Base-by-base conservation (phyloP, 2,888 invertebrate species). In the Chymomyza caudatula region DNA sequence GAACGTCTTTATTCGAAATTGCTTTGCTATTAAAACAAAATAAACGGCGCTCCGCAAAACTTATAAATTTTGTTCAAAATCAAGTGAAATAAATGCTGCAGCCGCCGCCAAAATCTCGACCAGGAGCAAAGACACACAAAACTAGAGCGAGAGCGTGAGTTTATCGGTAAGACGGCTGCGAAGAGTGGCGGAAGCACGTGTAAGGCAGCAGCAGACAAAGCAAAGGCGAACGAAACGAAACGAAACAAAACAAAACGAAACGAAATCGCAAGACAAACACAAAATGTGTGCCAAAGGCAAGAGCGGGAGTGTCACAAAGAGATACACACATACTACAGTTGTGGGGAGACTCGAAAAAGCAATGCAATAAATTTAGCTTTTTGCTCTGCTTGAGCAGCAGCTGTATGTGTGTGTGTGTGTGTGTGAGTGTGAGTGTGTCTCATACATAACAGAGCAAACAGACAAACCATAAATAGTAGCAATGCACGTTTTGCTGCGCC, bases 31-130 rank as follows among this genome's bases (percentile, higher is more conserved):
- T 71, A 71, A 71, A 71, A 71, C 67, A 67, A 72, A 71, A 71
- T 71, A 71, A 74, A 66, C 76, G 63, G 37, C 69, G 64, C 69
- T 59, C 56, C 76, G 76, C 69, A 68, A 73, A 73, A 76, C 74
- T 76, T 74, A 74, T 74, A 74, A 74, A 74, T 74, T 76, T 76
- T 64, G 62, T 64, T 73, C 65, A 69, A 73, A 76, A 76, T 74
- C 74, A 66, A 69, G 66, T 64, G 62, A 64, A 66, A 69, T 61
- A 69, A 76, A 75, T 68, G 75, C 70, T 69, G 57, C 59, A 62
- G 47, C 66, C 43, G 29, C 29, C 8, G 29, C 29, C 29, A 37
- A 37, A 37, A 37, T 37, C 44, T 47, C 44, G 13, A 4, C 44
- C 15, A 47, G 43, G n/a, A 13, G 8, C 43, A 2, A 43, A 43